Conservation (phyloP, 2,797 vertebrate genomes). For the Pristis pectinata region DNA sequence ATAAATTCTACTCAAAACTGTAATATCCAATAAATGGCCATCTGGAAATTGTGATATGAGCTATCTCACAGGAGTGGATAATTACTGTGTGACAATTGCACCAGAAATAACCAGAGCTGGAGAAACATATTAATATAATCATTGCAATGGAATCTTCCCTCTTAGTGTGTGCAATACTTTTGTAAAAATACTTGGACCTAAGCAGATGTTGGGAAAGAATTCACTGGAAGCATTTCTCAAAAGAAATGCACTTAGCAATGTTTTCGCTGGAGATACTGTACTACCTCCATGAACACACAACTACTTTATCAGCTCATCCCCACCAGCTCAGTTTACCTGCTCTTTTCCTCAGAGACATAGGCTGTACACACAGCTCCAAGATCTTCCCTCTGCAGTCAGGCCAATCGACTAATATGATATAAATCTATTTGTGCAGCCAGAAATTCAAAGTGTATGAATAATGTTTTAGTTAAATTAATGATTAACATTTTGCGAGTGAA, state of each 20-base stretch:
- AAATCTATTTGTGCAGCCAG: background rate
- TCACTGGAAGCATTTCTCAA: background rate
- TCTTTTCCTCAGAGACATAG: background rate
- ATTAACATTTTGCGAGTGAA: background rate
- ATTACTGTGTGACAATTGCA: background rate
- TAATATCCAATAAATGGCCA: slow-evolving; percentile 14
- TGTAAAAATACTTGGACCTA: background rate
- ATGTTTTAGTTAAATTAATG: background rate
- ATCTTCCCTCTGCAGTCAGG: background rate
- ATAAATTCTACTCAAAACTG: slow-evolving; percentile 13
- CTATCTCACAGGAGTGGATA: background rate
- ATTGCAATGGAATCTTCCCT: slow-evolving; percentile 16
- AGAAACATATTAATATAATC: background rate
- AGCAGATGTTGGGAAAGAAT: background rate
- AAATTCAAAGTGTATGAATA: background rate
- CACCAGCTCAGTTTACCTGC: background rate
- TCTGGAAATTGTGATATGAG: background rate
- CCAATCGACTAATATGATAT: background rate
- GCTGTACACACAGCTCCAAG: background rate
- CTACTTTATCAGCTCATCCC: background rate
- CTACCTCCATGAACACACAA: background rate
- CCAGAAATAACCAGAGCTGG: background rate
- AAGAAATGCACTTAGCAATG: background rate
- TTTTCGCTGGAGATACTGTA: background rate
- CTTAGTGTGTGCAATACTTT: background rate